phyloP scores from a whole-genome alignment of 53 echinoderm and acorn worm genomes.

The Temnopleurus reevesii region DNA sequence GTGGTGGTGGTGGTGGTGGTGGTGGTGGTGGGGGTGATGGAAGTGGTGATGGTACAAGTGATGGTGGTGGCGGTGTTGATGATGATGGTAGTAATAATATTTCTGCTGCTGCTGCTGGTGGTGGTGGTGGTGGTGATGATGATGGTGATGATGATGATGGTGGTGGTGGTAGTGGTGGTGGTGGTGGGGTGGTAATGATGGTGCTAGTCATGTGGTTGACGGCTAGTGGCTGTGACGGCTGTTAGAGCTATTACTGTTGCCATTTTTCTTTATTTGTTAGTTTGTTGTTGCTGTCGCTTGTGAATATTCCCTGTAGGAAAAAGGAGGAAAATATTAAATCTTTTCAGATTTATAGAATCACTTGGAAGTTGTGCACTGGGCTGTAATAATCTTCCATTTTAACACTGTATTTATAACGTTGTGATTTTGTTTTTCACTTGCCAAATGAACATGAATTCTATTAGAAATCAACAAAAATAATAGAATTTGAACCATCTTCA shows the following conservation, averaged over 20 bases:
- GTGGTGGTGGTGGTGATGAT: neutral
- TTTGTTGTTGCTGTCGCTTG: neutral
- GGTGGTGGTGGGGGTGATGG: neutral
- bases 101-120: slow-evolving; percentile 9
- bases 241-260: too few relatives aligned
- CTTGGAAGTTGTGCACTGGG: too few relatives aligned
- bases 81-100: neutral
- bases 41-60: neutral
- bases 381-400: too few relatives aligned
- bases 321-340: too few relatives aligned
- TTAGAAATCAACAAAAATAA: neutral
- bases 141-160: slow-evolving; percentile 1
- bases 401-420: too few relatives aligned
- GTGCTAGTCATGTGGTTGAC: neutral
- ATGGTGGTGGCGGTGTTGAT: neutral
- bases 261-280: too few relatives aligned
- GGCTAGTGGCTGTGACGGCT: neutral
- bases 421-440: too few relatives aligned
- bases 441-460: neutral
- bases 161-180: neutral
- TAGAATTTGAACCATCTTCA: neutral
- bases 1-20: neutral
- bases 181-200: neutral
- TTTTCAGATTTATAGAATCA: too few relatives aligned
- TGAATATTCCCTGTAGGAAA: neutral